phyloP scores from a whole-genome alignment of 2,797 vertebrate genomes.

The Sebastes taczanowskii region DNA sequence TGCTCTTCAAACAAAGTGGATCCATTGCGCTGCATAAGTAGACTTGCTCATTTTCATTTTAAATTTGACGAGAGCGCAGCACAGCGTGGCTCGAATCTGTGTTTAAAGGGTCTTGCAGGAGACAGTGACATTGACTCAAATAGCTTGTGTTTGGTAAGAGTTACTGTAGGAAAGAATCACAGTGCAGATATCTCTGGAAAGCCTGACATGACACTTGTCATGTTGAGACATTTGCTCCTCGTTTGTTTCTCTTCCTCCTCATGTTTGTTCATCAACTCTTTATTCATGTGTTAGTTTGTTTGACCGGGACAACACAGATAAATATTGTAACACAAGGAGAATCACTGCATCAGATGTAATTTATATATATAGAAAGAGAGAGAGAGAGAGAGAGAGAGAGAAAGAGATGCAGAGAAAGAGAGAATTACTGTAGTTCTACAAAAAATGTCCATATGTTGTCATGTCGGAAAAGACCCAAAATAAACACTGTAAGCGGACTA shows the following conservation, averaged over 20 bases:
- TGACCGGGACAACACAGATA: not conserved
- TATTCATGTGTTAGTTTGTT: not conserved
- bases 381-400: too few species aligned
- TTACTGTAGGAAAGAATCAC: not conserved
- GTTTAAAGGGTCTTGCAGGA: not conserved
- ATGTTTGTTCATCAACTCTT: not conserved
- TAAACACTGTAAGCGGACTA: too few species aligned
- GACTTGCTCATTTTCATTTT: conserved; percentile 5
- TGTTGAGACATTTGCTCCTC: not conserved
- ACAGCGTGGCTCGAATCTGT: not conserved
- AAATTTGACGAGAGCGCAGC: conserved; percentile 24
- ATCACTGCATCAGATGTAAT: not conserved
- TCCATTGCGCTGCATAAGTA: not conserved
- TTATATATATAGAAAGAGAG: not conserved
- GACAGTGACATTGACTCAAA: conserved; percentile 6
- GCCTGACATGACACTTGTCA: not conserved
- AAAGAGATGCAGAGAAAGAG: too few species aligned
- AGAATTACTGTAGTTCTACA: too few species aligned
- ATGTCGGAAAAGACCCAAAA: too few species aligned
- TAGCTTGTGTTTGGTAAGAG: not conserved
- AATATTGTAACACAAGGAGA: not conserved
- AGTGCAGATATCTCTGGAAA: not conserved
- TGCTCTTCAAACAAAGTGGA: conserved; percentile 21
- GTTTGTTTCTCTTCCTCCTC: not conserved
- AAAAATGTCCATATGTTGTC: too few species aligned